These are phyloP conservation scores for Callinectes sapidus DNA, from an alignment of 2,888 invertebrate genomes.

Conservation along the genomic window DNA sequence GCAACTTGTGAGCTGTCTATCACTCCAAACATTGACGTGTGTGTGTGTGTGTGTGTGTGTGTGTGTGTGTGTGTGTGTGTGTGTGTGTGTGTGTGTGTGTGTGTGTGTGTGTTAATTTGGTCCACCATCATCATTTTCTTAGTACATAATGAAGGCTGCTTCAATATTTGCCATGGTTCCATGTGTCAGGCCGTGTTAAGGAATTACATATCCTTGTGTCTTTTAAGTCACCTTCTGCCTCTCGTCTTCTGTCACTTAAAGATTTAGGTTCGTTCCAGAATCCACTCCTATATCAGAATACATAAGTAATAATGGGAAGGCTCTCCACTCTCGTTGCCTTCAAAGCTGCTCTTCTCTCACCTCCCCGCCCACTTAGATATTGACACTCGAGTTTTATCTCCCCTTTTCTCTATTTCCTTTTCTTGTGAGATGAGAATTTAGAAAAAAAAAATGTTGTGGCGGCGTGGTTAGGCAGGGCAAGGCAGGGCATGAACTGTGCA, in stretches of 20 bases:
- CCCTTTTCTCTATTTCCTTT: not conserved
- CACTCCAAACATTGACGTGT: not conserved
- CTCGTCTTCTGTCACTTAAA: not conserved
- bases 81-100: not conserved
- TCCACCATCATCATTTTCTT: not conserved
- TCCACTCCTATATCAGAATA: not conserved
- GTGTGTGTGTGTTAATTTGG: not conserved
- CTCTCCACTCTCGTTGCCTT: not conserved
- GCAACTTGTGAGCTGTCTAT: not conserved
- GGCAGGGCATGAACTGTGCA: not conserved
- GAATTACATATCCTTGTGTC: not conserved
- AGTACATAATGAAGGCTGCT: not conserved
- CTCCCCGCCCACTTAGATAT: not conserved
- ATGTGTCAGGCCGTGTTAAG: not conserved
- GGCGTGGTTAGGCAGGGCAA: not conserved
- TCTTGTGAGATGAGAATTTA: not conserved
- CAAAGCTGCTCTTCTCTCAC: not conserved
- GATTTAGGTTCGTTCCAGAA: not conserved
- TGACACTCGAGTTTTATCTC: not conserved
- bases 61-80: not conserved
- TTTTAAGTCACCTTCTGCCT: not conserved
- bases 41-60: slow-evolving; percentile 1
- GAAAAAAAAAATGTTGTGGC: not conserved
- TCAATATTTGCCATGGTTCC: not conserved
- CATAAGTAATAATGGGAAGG: not conserved